Evolutionary conservation across 2,888 invertebrate species (phyloP).

Genomic region (Oscheius myriophilus): DNA sequence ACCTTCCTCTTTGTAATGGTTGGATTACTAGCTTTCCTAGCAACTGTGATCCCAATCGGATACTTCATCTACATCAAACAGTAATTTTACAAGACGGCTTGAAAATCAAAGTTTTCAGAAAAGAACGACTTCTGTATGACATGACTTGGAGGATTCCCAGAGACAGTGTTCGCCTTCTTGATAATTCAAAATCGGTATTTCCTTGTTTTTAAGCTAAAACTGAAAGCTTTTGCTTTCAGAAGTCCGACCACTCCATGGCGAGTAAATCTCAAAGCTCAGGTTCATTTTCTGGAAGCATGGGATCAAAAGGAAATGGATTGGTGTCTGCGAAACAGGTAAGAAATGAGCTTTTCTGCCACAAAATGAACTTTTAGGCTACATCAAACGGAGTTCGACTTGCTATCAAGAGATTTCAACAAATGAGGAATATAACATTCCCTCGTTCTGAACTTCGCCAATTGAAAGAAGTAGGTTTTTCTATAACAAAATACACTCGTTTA

Average conservation of each 20-base stretch:
- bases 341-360: neutral
- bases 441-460: slow-evolving; percentile 59
- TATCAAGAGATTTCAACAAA: slow-evolving; percentile 65
- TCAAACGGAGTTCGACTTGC: slow-evolving; percentile 66
- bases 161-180: slow-evolving; percentile 43
- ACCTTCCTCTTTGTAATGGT: slow-evolving; percentile 54
- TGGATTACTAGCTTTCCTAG: slow-evolving; percentile 52
- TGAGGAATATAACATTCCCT: slow-evolving; percentile 63
- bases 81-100: slow-evolving; percentile 35
- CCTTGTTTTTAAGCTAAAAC: too few species aligned
- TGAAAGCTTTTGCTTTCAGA: slow-evolving; percentile 35
- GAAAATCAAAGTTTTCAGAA: slow-evolving; percentile 39
- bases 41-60: slow-evolving; percentile 51
- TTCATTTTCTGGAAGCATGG: slow-evolving; percentile 60
- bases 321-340: slow-evolving; percentile 59
- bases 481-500: slow-evolving; percentile 11
- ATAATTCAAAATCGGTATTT: neutral
- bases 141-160: slow-evolving; percentile 70
- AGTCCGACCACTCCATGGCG: slow-evolving; percentile 60
- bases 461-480: slow-evolving; percentile 56
- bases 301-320: slow-evolving; percentile 59
- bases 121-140: slow-evolving; percentile 65
- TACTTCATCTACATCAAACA: slow-evolving; percentile 68
- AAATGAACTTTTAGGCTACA: slow-evolving; percentile 51
- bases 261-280: slow-evolving; percentile 60